These are phyloP conservation scores for Eupithecia subfuscata DNA, from an alignment of 2,888 invertebrate genomes.

Conservation along the genomic window DNA sequence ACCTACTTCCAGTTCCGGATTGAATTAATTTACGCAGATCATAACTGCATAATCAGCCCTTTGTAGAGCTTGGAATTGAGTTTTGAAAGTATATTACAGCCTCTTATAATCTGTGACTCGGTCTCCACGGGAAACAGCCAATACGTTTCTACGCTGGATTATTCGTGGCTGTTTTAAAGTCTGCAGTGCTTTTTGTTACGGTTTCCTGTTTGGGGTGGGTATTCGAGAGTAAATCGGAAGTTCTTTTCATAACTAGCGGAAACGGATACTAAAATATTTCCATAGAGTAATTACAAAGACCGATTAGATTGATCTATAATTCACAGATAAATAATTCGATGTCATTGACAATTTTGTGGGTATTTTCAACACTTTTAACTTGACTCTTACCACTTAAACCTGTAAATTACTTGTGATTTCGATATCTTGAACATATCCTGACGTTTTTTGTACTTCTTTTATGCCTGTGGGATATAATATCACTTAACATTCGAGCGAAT, in stretches of 20 bases:
- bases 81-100: neutral
- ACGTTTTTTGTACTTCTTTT: neutral
- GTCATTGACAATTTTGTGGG: too few relatives aligned
- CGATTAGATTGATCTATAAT: too few relatives aligned
- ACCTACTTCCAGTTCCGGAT: conserved; percentile 49
- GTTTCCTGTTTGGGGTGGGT: too few relatives aligned
- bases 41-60: conserved; percentile 36
- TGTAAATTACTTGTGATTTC: neutral
- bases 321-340: too few relatives aligned
- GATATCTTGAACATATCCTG: neutral
- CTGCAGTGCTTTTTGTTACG: neutral
- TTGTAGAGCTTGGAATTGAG: conserved; percentile 14
- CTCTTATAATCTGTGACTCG: neutral
- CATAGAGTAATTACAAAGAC: too few relatives aligned
- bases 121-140: neutral
- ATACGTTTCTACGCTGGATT: neutral
- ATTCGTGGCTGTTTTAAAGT: neutral
- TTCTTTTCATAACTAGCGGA: too few relatives aligned
- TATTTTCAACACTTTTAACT: too few relatives aligned
- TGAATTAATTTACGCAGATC: conserved; percentile 48
- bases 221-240: too few relatives aligned
- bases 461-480: neutral
- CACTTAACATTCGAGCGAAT: neutral
- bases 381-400: neutral
- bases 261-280: too few relatives aligned